Base-by-base conservation (phyloP, 2,888 invertebrate genomes). In the Trimorus sp. region DNA sequence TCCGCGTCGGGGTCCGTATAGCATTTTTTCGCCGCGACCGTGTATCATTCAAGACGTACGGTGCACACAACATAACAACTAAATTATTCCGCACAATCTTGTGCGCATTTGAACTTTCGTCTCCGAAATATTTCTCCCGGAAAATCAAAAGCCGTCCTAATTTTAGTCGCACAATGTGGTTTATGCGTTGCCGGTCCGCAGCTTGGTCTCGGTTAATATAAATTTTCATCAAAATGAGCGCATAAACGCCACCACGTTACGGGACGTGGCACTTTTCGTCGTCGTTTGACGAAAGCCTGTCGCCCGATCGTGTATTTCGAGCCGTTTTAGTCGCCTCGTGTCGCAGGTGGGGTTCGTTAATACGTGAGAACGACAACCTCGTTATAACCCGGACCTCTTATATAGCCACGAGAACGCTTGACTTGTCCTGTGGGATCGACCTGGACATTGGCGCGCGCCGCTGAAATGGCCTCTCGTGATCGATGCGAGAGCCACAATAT, bases 321-420 rank as follows among this genome's bases (percentile, higher is more conserved):
- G 79, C 77, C 70, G 65, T 76, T 79, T 77, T 73, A 60, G 59
- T n/a, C 42, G 73, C 56, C 66, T 69, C n/a, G 45, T 76, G 82
- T 80, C 73, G 73, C 79, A 81, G 81, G 77, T 80, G 78, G 76
- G 73, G 63, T 77, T 80, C 79, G 79, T 84, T 84, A 83, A 83
- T 83, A 77, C 75, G 79, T 75, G 83, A 79, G 76, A 83, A 84
- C 80, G 73, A 83, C 82, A 84, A 81, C 74, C 82, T 84, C 76
- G 84, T 85, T 84, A 83, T 77, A 77, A 71, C 79, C 79, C 54
- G 53, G 15, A 66, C 54, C 76, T 65, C 71, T 66, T 66, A 76
- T 40, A 40, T 71, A 62, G 70, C 58, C 69, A 69, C 58, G 63
- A 74, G 62, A 79, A 73, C 79, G 79, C 74, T 63, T 69, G 70